These are phyloP conservation scores for Eristalinus sepulchralis DNA, from an alignment of 2,888 invertebrate genomes.

Conservation along the genomic window DNA sequence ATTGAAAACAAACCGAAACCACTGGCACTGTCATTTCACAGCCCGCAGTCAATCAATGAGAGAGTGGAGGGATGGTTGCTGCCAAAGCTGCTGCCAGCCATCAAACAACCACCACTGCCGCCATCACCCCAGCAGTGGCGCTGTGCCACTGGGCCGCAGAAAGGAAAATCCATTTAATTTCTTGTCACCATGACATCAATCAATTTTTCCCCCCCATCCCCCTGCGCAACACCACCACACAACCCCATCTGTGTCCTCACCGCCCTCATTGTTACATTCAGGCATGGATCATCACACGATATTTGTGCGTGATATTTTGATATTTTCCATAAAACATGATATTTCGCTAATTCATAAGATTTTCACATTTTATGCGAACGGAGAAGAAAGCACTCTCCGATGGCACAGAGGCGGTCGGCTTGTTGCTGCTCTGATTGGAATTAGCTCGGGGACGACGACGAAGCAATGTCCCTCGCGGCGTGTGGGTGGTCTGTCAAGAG, in stretches of 20 bases:
- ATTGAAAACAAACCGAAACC: constrained; percentile 38
- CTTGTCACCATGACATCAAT: constrained; percentile 69
- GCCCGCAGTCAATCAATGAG: not conserved
- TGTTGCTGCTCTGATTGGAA: constrained; percentile 34
- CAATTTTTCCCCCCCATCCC: constrained; percentile 26
- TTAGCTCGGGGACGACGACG: constrained; percentile 15
- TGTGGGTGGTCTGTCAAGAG: not conserved
- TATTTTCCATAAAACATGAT: constrained; percentile 76
- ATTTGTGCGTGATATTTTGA: constrained; percentile 77
- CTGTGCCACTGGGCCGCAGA: constrained; percentile 1
- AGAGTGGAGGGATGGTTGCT: not conserved
- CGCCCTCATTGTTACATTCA: constrained; percentile 31
- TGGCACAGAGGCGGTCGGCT: not conserved
- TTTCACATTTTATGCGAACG: constrained; percentile 40
- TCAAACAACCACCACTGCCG: not conserved
- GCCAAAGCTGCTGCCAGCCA: not conserved
- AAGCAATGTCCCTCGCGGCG: not conserved
- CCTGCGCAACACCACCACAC: too few relatives aligned
- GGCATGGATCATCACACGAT: constrained; percentile 48
- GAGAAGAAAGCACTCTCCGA: constrained; percentile 1
- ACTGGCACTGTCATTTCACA: not conserved
- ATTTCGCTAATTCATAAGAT: constrained; percentile 79
- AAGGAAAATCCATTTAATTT: constrained; percentile 65
- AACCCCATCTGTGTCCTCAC: not conserved
- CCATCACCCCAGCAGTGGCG: not conserved